Evolutionary conservation across 2,113 vertebrate species (phyloP), one percentile per base, ranked within the genome.

Genomic region (Indri indri): DNA sequence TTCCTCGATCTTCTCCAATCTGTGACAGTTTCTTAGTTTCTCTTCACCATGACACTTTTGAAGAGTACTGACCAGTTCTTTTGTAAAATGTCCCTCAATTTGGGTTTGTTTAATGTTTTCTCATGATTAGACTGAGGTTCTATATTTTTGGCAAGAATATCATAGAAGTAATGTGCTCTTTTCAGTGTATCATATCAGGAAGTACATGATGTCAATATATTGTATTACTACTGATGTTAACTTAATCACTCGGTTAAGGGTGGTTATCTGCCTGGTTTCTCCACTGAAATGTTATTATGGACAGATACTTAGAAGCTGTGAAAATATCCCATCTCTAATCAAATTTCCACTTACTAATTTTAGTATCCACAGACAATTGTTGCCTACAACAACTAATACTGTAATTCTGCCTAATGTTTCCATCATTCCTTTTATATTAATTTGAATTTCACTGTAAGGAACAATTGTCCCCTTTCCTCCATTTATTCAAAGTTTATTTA

Each of bases 401-500:
- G 34, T 23, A 63, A 12, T 63, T 79, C 47, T 96, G 52, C 17
- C 23, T 57, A 71, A 83, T 61, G 30, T 54, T 90, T 63, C 42
- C 25, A 68, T 76, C 34, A 59, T 61, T 65, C 63, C 8, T 90
- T 80, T 25, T 34, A 68, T 16, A 42, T 83, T 89, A 73, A 88
- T 63, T 52, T 96, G 34, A 93, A 70, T 87, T 70, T 84, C 88
- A 52, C 70, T 84, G 14, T 80, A 81, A 73, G 71, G 73, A 89
- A 84, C 5, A 42, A n/a, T 34, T 70, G n/a, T 77, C 61, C 42
- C 12, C 14, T 37, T 52, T 54, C 61, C 23, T 7, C 10, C 40
- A 81, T 40, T 92, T 85, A 91, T 70, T 95, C 14, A 71, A 95
- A 70, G 25, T 70, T 91, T 90, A 85, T 42, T 92, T 84, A 77